phyloP scores from a whole-genome alignment of 2,888 invertebrate genomes.

The Cerastis rubricosa region DNA sequence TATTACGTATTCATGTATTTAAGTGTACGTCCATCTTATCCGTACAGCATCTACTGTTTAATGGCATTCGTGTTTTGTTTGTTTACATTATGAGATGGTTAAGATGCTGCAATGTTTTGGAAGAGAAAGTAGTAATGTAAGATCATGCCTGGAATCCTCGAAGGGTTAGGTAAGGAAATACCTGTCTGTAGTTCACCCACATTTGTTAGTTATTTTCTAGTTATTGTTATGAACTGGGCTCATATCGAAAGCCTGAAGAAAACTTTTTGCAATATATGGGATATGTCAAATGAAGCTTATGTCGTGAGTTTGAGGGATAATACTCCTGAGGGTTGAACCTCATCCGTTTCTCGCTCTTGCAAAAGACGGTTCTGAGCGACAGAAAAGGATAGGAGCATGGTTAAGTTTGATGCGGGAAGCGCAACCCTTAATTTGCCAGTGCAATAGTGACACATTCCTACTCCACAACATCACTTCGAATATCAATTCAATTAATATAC shows the following conservation, averaged over 20 bases:
- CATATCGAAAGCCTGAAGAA: neutral
- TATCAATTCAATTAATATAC: neutral
- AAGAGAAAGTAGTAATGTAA: neutral
- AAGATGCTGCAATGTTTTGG: neutral
- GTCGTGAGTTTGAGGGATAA: neutral
- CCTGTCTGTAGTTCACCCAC: neutral
- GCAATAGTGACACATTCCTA: neutral
- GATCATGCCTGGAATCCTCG: neutral
- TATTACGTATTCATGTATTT: slow-evolving; percentile 6
- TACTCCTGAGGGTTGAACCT: neutral
- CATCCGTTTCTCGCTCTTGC: neutral
- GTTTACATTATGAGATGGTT: neutral
- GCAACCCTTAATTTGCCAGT: neutral
- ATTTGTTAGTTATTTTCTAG: neutral
- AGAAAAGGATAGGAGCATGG: neutral
- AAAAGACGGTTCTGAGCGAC: neutral
- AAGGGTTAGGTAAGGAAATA: neutral
- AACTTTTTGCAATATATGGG: neutral
- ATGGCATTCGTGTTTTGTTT: neutral
- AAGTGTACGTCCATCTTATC: neutral
- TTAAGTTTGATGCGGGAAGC: neutral
- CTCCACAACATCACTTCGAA: too few relatives aligned
- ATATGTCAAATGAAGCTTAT: neutral
- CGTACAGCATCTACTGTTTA: neutral
- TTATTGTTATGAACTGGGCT: neutral